A percentile compares a stretch with the other conserved stretches of the same genome.
These are phyloP conservation scores for Notodonta dromedarius DNA, from an alignment of 2,888 invertebrate species.

Conservation along the genomic window DNA sequence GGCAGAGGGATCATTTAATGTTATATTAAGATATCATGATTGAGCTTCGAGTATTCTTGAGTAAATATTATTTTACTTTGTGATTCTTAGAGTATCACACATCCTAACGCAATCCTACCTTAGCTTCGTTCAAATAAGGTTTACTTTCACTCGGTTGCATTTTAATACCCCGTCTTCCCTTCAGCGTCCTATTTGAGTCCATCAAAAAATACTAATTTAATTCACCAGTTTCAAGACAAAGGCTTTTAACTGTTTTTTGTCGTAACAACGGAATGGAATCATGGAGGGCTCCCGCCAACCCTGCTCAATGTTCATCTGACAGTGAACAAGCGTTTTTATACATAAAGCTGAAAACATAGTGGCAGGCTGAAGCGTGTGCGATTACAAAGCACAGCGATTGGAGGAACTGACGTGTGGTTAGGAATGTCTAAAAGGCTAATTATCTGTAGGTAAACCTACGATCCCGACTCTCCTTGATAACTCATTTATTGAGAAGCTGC, in stretches of 20 bases:
- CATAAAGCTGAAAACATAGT: constrained; percentile 5
- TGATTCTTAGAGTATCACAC: constrained; percentile 21
- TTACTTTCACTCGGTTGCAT: neutral
- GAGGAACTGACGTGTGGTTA: too few species aligned
- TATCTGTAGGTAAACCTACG: too few species aligned
- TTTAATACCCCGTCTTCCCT: constrained; percentile 8
- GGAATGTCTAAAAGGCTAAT: too few species aligned
- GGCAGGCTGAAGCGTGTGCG: neutral
- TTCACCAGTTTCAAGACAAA: constrained; percentile 34
- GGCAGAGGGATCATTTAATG: constrained; percentile 16
- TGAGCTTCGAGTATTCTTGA: constrained; percentile 35
- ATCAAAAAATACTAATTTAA: constrained; percentile 43
- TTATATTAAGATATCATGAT: constrained; percentile 35
- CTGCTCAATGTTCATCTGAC: constrained; percentile 22
- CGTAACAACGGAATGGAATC: constrained; percentile 14
- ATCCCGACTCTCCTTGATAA: too few species aligned
- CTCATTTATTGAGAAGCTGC: too few species aligned
- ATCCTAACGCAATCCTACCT: constrained; percentile 5
- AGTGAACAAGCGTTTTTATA: constrained; percentile 18
- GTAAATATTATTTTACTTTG: constrained; percentile 33
- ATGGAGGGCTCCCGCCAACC: constrained; percentile 12
- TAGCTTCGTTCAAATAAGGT: constrained; percentile 1
- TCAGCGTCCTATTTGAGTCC: constrained; percentile 19
- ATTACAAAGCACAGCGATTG: too few species aligned
- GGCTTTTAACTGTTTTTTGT: constrained; percentile 33